These are phyloP conservation scores for Rhodeus uyekii DNA, from an alignment of 2,797 vertebrate genomes.

Conservation along the genomic window DNA sequence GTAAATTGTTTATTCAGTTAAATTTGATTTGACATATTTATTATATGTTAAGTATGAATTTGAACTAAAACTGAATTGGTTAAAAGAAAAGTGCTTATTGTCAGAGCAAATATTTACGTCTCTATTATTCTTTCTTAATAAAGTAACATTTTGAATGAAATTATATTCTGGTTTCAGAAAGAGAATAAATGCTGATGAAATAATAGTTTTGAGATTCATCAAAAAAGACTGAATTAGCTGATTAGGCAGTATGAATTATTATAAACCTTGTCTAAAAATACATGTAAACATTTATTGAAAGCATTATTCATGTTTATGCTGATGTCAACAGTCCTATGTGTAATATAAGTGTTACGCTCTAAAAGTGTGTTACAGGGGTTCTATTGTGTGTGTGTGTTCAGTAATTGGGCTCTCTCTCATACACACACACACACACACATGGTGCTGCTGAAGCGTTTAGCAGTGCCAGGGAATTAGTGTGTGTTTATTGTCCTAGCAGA, in stretches of 20 bases:
- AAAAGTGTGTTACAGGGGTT: neutral
- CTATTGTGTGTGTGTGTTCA: constrained; percentile 8
- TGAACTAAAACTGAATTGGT: neutral
- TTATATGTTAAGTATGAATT: neutral
- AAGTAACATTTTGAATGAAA: neutral
- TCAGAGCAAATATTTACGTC: neutral
- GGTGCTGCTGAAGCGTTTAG: constrained; percentile 55
- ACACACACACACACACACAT: constrained; percentile 19
- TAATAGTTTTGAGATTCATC: neutral
- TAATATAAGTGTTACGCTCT: constrained; percentile 3
- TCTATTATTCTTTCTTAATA: neutral
- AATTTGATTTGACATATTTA: neutral
- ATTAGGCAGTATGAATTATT: neutral
- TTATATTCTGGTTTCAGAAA: neutral
- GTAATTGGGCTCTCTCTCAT: constrained; percentile 23
- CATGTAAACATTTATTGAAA: neutral
- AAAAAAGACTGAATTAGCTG: neutral
- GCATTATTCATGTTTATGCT: neutral
- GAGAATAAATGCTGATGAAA: neutral
- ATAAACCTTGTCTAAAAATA: constrained; percentile 28
- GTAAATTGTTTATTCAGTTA: neutral
- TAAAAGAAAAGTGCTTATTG: neutral
- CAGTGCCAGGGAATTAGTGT: constrained; percentile 60
- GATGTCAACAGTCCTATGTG: neutral
- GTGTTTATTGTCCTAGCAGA: constrained; percentile 61